Evolutionary conservation across 2,113 vertebrate genomes (phyloP).

Genomic region (Coturnix japonica): DNA sequence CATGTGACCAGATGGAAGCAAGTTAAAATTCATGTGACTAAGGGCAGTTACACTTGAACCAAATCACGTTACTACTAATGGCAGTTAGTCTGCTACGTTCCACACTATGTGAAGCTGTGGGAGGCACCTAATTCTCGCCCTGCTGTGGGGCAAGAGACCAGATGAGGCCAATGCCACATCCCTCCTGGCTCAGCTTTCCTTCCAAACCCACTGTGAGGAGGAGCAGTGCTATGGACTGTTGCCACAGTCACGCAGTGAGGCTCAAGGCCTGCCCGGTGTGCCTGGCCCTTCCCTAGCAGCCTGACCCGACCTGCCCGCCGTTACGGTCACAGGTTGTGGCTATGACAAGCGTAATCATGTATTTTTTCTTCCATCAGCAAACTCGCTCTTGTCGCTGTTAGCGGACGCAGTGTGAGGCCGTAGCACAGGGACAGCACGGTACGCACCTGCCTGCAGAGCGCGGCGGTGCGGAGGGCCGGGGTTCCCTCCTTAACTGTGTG

Average conservation of each 20-base stretch:
- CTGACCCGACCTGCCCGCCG: background rate
- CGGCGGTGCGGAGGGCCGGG: no score
- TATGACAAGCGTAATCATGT: background rate
- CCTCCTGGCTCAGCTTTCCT: no score
- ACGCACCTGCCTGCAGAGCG: background rate
- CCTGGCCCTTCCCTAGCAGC: background rate
- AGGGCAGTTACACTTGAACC: background rate
- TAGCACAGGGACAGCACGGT: background rate
- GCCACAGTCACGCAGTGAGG: no score
- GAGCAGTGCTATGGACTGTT: no score
- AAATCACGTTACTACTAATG: background rate
- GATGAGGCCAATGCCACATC: background rate
- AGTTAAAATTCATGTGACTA: accelerated
- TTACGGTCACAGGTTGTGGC: background rate
- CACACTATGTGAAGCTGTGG: accelerated
- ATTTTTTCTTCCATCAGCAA: background rate
- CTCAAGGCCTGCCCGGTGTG: background rate
- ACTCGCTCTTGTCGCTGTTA: background rate
- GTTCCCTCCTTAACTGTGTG: no score
- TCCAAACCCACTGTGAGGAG: background rate
- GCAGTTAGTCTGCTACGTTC: background rate
- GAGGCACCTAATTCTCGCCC: background rate
- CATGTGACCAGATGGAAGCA: background rate
- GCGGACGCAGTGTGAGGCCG: background rate
- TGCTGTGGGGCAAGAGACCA: no score